A percentile compares a stretch with the other conserved stretches of the same genome.
phyloP scores from a whole-genome alignment of 35 echinoderm and acorn worm genomes.

The Lytechinus pictus region DNA sequence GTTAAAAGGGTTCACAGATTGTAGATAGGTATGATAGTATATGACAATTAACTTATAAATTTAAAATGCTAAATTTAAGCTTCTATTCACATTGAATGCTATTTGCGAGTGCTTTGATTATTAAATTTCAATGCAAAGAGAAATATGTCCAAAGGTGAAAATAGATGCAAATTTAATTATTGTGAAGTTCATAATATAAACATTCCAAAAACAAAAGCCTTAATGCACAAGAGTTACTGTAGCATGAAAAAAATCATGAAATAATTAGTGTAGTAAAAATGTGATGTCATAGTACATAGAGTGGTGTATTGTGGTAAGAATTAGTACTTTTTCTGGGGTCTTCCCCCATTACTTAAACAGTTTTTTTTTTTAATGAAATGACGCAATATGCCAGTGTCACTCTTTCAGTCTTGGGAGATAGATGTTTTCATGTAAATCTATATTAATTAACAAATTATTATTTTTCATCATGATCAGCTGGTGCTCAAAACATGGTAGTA shows the following conservation, averaged over 20 bases:
- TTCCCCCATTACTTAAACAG: not conserved
- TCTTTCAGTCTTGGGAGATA: not conserved
- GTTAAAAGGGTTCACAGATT: constrained; percentile 64
- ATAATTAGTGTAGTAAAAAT: not conserved
- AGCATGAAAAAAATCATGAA: not conserved
- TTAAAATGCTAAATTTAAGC: not conserved
- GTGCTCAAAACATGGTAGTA: too few species aligned
- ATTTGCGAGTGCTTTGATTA: not conserved
- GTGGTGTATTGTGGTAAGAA: not conserved
- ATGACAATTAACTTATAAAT: not conserved
- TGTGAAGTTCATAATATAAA: not conserved
- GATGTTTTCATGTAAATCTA: too few species aligned
- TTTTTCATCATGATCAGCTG: too few species aligned
- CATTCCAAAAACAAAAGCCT: not conserved
- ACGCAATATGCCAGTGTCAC: not conserved
- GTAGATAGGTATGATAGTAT: not conserved
- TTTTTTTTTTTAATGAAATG: not conserved
- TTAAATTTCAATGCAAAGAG: not conserved
- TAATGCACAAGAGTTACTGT: not conserved
- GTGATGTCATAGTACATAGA: not conserved
- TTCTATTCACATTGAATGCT: not conserved
- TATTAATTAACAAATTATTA: too few species aligned
- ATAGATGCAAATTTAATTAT: not conserved
- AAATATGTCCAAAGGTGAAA: not conserved
- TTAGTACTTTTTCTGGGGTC: not conserved